phyloP scores from a whole-genome alignment of 2,888 invertebrate genomes.

The Trimorus sp. region DNA sequence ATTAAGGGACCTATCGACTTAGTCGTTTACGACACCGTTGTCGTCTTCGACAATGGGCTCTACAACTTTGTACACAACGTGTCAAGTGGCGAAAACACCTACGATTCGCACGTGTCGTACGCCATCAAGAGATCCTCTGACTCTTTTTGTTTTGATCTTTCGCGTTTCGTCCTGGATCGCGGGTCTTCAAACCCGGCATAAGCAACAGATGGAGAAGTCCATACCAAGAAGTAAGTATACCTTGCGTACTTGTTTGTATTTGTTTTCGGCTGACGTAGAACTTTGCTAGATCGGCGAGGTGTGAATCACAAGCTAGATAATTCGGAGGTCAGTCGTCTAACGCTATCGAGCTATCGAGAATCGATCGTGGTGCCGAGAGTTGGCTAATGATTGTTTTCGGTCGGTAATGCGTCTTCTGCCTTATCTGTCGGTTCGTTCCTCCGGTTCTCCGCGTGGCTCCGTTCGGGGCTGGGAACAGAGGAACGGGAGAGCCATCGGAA shows the following conservation, averaged over 20 bases:
- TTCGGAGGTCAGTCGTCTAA: constrained; percentile 79
- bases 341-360: constrained; percentile 78
- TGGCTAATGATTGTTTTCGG: constrained; percentile 37
- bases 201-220: constrained; percentile 66
- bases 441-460: not conserved
- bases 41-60: constrained; percentile 49
- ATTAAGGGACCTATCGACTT: constrained; percentile 37
- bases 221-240: constrained; percentile 65
- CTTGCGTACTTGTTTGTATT: constrained; percentile 58
- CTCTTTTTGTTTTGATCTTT: constrained; percentile 51
- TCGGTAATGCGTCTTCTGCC: too few relatives aligned
- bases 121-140: constrained; percentile 62
- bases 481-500: constrained; percentile 15
- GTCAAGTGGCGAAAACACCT: constrained; percentile 59
- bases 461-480: too few relatives aligned
- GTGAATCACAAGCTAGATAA: constrained; percentile 72
- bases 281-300: constrained; percentile 71
- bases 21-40: constrained; percentile 30
- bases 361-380: constrained; percentile 75
- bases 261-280: constrained; percentile 66
- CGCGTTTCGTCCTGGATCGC: constrained; percentile 46
- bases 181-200: too few relatives aligned
- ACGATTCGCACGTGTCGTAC: constrained; percentile 59
- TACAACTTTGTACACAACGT: constrained; percentile 63
- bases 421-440: not conserved